Base-by-base conservation (phyloP, 1,140 invertebrate species). In the Artemia franciscana region DNA sequence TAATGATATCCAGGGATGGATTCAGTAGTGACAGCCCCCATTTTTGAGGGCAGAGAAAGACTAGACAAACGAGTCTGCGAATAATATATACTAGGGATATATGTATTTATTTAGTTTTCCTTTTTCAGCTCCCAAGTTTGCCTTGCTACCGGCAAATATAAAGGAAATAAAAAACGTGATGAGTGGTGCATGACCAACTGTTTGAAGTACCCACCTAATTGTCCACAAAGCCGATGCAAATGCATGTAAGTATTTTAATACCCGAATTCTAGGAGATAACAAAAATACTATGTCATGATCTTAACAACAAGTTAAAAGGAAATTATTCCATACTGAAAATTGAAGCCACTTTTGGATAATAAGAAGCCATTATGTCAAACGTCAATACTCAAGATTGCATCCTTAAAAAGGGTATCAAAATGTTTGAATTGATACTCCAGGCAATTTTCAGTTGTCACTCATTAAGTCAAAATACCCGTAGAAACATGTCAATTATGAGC, bases 201-300 rank as follows among this genome's bases (percentile, higher is more conserved):
- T 25, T 59, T 63, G 25, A 63, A 61, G 28, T 63, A 63, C 28
- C 62, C 62, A 18, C 62, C 62, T 18, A 63, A 39, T 27, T 63
- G 62, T 62, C 62, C 62, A 15, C 15, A 59, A 62, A 18, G 26
- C 18, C n/a, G 24, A 15, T 63, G 62, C 57, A 15, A 12, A 4
- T 64, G 63, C 63, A 58, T 62, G 63, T 64, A 64, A 62, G 60
- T 61, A 63, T n/a, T n/a, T n/a, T n/a, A n/a, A n/a, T n/a, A n/a
- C n/a, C n/a, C n/a, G n/a, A n/a, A n/a, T n/a, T n/a, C n/a, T n/a
- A n/a, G n/a, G n/a, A n/a, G n/a, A n/a, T n/a, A n/a, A n/a, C n/a
- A n/a, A n/a, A n/a, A n/a, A n/a, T n/a, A n/a, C n/a, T n/a, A n/a
- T n/a, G n/a, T n/a, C n/a, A n/a, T n/a, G n/a, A n/a, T n/a, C n/a